A percentile compares a stretch with the other conserved stretches of the same genome.
These are phyloP conservation scores for Tolmerus cingulatus DNA, from an alignment of 2,888 invertebrate genomes.

Conservation along the genomic window DNA sequence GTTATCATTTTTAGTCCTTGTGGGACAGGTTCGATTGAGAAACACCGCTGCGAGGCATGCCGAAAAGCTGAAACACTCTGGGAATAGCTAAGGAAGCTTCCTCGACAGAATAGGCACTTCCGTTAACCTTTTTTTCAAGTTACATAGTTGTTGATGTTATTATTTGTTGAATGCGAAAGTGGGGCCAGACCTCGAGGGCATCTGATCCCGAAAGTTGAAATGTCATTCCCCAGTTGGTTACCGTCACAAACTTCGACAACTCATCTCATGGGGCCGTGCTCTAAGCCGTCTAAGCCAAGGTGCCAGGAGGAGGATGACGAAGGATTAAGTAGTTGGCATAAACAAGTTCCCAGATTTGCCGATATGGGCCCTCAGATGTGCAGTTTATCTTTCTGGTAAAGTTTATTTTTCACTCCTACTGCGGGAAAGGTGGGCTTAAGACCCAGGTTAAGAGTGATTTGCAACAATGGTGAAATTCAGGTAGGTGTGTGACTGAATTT, in stretches of 20 bases:
- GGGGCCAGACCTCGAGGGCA: not conserved
- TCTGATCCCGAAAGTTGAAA: not conserved
- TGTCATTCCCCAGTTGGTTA: conserved; percentile 21
- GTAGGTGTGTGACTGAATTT: not conserved
- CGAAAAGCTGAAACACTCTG: not conserved
- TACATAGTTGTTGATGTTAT: not conserved
- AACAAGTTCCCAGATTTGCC: not conserved
- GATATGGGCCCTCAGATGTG: not conserved
- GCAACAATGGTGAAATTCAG: not conserved
- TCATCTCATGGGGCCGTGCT: not conserved
- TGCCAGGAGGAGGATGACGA: not conserved
- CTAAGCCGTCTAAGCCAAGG: not conserved
- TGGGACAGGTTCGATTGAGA: not conserved
- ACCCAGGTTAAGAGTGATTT: not conserved
- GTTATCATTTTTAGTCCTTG: not conserved
- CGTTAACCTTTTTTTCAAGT: not conserved
- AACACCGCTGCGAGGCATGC: not conserved
- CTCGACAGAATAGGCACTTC: not conserved
- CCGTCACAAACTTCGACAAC: conserved; percentile 30
- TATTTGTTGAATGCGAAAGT: conserved; percentile 16
- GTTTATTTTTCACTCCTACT: not conserved
- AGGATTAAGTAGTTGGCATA: not conserved
- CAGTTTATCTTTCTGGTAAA: not conserved
- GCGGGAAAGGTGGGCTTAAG: not conserved
- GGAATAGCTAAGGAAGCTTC: not conserved